Evolutionary conservation across 2,113 vertebrate genomes (phyloP).

Genomic region (Tachysurus fulvidraco): DNA sequence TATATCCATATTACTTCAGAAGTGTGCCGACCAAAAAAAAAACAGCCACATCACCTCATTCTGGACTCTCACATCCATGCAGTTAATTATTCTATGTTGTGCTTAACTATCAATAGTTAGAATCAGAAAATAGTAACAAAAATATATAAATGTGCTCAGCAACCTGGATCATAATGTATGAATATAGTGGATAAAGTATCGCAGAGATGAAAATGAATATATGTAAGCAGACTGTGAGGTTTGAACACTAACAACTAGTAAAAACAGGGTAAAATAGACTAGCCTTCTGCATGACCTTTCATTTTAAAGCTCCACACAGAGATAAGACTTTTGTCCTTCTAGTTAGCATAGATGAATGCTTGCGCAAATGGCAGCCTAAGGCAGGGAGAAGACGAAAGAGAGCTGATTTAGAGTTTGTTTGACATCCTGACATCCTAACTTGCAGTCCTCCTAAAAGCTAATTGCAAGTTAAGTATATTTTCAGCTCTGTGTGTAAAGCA

Average conservation of each 20-base stretch:
- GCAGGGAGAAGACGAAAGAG: conserved; percentile 40
- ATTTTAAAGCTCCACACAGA: conserved; percentile 53
- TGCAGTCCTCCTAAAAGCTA: background rate
- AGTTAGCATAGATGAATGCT: conserved; percentile 61
- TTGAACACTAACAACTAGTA: conserved; percentile 20
- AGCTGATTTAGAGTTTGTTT: conserved; percentile 7
- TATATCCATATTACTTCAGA: no score
- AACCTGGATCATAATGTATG: conserved; percentile 23
- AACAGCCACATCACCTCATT: background rate
- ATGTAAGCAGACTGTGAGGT: background rate
- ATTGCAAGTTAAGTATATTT: background rate
- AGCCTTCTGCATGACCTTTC: conserved; percentile 63
- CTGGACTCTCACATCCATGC: background rate
- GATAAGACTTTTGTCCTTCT: conserved; percentile 63
- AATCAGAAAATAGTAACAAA: background rate
- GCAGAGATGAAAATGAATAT: background rate
- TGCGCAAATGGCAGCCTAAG: conserved; percentile 61
- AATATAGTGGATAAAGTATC: conserved; percentile 17
- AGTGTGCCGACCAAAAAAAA: conserved; percentile 13
- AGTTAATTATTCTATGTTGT: background rate
- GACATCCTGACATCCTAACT: background rate
- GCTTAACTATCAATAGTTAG: background rate
- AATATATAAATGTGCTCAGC: background rate
- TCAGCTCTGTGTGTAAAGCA: background rate
- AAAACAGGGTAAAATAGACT: conserved; percentile 8